Evolutionary conservation across 2,113 vertebrate genomes (phyloP), one percentile per base, ranked within the genome.

Genomic region (Aix galericulata): DNA sequence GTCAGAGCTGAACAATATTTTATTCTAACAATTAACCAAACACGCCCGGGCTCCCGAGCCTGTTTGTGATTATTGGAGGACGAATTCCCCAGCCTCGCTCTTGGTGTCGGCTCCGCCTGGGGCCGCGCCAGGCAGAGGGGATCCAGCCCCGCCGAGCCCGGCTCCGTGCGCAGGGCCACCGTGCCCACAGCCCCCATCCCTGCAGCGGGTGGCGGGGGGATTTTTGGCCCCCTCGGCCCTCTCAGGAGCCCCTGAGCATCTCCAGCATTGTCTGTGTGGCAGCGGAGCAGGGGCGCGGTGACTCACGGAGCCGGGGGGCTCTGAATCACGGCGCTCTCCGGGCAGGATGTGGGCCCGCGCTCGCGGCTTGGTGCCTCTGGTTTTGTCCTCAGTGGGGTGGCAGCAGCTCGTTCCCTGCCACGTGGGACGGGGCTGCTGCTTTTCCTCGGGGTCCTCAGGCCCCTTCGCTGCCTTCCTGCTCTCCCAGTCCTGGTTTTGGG

Each of bases 31-130:
- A 97, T 95, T 93, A 95, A 68, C 93, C 95, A 91, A 97, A 84
- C 91, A 68, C 94, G 13, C 86, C 95, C 75, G 90, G 95, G 88
- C 88, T 67, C 75, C 74, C 8, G 46, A 85, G 94, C 96, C 97
- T 96, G 96, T 67, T 96, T 94, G 94, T 95, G 93, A 97, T 97
- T 97, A 96, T 89, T 96, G 81, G 83, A 94, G 86, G 89, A 63
- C n/a, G 26, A 73, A 58, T 88, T 85, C 82, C 72, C 89, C 84
- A 73, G 89, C 86, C 36, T 53, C 26, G 26, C 90, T 92, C 71
- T 74, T 17, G 73, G 71, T 89, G 86, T 18, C 38, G 62, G 79
- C 95, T 91, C 58, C 6, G 80, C 81, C 71, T 91, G 95, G 86
- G 88, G 40, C 67, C 14, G 25, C 1, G 80, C 77, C 6, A 63